These are phyloP conservation scores for Alethe diademata DNA, from an alignment of 2,113 vertebrate species.

Conservation along the genomic window DNA sequence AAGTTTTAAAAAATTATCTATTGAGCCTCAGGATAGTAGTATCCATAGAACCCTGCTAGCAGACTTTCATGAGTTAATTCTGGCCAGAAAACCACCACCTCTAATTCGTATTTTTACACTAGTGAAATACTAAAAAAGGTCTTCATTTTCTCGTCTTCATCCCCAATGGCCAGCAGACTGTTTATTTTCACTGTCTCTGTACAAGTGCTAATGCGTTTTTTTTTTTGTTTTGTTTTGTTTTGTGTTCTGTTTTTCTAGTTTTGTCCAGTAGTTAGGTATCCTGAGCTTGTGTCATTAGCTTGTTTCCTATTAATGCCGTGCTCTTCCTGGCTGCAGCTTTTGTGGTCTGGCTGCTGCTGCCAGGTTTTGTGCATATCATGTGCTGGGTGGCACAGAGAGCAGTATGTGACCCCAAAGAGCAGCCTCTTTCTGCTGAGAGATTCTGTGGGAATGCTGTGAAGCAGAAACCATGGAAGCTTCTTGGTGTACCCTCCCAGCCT, in stretches of 20 bases:
- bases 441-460: background rate
- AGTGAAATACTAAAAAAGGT: background rate
- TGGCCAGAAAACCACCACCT: rapidly evolving
- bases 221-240: background rate
- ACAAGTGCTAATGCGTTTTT: background rate
- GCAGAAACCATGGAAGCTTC: background rate
- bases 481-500: background rate
- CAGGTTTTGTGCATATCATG: rapidly evolving
- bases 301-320: background rate
- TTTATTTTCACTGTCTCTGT: slow-evolving; percentile 18
- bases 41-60: background rate
- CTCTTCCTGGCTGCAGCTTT: background rate
- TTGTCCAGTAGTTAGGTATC: background rate
- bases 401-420: background rate
- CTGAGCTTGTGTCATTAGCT: background rate
- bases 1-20: background rate
- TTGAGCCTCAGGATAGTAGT: background rate
- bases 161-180: background rate
- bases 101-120: background rate
- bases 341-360: background rate
- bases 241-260: background rate
- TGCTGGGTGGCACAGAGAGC: background rate
- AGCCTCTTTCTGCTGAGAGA: background rate
- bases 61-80: background rate
- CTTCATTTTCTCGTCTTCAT: background rate